Percentiles rank a stretch among this genome's conserved stretches.
Evolutionary conservation across 2,113 vertebrate species (phyloP).

Genomic region (Cinclus mexicanus): DNA sequence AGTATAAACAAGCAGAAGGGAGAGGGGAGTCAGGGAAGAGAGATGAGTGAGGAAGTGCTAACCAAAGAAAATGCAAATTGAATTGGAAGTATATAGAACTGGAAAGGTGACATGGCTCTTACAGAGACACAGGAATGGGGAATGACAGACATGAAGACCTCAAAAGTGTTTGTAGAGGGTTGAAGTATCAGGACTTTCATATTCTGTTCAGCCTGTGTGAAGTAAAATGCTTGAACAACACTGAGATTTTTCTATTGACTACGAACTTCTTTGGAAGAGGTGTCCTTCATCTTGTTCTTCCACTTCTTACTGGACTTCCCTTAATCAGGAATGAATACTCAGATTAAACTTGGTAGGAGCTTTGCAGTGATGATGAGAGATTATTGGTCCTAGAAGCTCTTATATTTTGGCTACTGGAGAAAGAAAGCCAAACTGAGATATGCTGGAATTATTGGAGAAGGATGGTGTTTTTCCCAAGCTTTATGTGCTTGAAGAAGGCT

Average conservation of each 20-base stretch:
- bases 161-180: background rate
- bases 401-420: background rate
- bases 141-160: background rate
- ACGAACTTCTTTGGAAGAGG: background rate
- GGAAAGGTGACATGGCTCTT: background rate
- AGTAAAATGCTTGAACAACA: background rate
- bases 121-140: background rate
- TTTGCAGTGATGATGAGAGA: background rate
- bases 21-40: background rate
- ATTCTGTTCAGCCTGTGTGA: background rate
- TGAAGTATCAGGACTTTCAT: background rate
- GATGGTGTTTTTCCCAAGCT: background rate
- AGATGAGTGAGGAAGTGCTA: background rate
- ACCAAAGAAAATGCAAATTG: background rate
- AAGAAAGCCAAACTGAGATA: background rate
- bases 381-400: background rate
- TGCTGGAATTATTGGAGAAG: background rate
- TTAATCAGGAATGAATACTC: background rate
- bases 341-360: background rate
- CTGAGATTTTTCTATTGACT: background rate
- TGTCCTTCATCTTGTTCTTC: background rate
- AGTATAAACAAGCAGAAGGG: background rate
- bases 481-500: background rate
- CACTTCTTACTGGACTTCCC: background rate
- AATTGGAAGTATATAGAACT: background rate